Evolutionary conservation across 2,888 invertebrate species (phyloP).

Genomic region (Galerucella calmariensis): DNA sequence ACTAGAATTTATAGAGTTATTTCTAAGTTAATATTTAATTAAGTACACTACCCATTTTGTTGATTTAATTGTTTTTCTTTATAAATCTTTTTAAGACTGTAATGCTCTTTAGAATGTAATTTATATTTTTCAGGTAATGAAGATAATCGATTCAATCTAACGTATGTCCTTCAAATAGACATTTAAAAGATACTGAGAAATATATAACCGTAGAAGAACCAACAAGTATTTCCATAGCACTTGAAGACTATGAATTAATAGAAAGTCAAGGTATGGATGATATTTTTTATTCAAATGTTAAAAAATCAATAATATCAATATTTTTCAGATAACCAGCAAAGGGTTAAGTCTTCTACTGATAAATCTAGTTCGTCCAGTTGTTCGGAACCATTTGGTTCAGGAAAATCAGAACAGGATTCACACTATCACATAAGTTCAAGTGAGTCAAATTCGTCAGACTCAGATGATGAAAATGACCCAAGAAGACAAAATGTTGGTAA

Average conservation of each 20-base stretch:
- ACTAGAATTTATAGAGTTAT: constrained; percentile 3
- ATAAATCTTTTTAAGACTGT: not conserved
- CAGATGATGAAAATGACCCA: constrained; percentile 2
- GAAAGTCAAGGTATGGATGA: constrained; percentile 2
- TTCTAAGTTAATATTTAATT: not conserved
- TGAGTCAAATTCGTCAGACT: constrained; percentile 8
- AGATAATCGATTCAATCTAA: not conserved
- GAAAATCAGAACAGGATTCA: constrained; percentile 13
- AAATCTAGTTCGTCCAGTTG: constrained; percentile 6
- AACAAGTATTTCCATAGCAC: not conserved
- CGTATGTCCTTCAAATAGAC: constrained; percentile 1
- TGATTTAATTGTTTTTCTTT: constrained; percentile 1
- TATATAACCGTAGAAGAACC: not conserved
- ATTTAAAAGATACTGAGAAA: constrained; percentile 2
- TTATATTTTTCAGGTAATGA: constrained; percentile 4
- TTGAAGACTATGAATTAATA: constrained; percentile 2
- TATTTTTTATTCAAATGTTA: not conserved
- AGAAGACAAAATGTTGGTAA: not conserved
- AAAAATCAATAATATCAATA: constrained; percentile 2
- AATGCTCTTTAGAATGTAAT: not conserved
- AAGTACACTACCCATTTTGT: constrained; percentile 2
- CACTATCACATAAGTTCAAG: constrained; percentile 18
- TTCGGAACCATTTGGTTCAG: constrained; percentile 25
- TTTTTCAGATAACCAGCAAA: not conserved
- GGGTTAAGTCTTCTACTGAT: not conserved